These are phyloP conservation scores for Drosophila setifemur DNA, from an alignment of 1,140 invertebrate genomes.

Conservation along the genomic window DNA sequence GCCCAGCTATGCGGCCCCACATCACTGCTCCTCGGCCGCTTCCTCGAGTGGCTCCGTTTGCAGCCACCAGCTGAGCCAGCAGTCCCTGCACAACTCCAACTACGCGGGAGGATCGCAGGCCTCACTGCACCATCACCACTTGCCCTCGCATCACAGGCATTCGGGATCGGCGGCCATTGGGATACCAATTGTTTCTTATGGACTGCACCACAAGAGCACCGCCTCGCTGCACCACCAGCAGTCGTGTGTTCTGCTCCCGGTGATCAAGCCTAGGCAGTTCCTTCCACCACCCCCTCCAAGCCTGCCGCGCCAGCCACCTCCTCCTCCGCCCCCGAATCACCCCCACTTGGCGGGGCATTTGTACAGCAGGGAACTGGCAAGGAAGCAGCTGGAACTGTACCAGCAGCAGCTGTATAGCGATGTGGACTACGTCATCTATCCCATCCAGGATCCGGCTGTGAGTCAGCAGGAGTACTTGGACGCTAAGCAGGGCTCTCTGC, in stretches of 20 bases:
- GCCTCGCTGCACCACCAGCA: slow-evolving; percentile 69
- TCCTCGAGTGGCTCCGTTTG: slow-evolving; percentile 71
- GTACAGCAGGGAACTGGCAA: slow-evolving; percentile 87
- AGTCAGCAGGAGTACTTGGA: slow-evolving; percentile 95
- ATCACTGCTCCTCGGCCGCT: slow-evolving; percentile 66
- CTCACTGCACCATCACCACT: slow-evolving; percentile 54
- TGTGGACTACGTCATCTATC: slow-evolving; percentile 95
- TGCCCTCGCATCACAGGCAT: slow-evolving; percentile 47
- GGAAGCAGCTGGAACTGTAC: slow-evolving; percentile 91
- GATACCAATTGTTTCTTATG: slow-evolving; percentile 79
- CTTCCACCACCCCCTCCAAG: slow-evolving; percentile 83
- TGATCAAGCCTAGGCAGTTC: slow-evolving; percentile 79
- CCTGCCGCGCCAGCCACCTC: slow-evolving; percentile 83
- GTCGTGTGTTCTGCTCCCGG: slow-evolving; percentile 78
- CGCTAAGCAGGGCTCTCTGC: slow-evolving; percentile 89
- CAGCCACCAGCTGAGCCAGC: slow-evolving; percentile 70
- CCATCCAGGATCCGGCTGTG: slow-evolving; percentile 92
- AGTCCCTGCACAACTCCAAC: slow-evolving; percentile 72
- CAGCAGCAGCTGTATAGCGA: slow-evolving; percentile 94
- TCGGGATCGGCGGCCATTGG: slow-evolving; percentile 70
- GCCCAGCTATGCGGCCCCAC: slow-evolving; percentile 84
- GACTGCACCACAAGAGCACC: slow-evolving; percentile 77
- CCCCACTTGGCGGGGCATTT: slow-evolving; percentile 83
- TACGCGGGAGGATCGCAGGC: slow-evolving; percentile 67
- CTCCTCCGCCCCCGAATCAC: slow-evolving; percentile 81